Conservation (phyloP, 2,888 invertebrate genomes). For the Agelastica alni region DNA sequence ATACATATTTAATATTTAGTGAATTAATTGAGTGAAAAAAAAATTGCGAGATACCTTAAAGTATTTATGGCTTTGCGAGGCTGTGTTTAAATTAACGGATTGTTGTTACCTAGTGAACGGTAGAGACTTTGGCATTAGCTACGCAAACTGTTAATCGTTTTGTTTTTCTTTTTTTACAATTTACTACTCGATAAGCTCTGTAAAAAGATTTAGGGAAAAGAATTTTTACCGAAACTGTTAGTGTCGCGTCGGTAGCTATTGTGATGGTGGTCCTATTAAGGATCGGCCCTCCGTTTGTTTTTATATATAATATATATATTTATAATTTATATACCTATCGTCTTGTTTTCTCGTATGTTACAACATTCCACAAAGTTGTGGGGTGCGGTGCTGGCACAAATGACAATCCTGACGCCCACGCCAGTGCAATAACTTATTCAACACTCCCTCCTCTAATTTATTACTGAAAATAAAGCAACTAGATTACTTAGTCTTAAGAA, state of each 20-base stretch:
- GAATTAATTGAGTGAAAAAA: slow-evolving; percentile 42
- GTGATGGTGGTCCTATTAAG: slow-evolving; percentile 50
- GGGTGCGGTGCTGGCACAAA: slow-evolving; percentile 53
- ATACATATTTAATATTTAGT: slow-evolving; percentile 43
- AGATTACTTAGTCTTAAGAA: slow-evolving; percentile 52
- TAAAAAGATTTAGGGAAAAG: slow-evolving; percentile 47
- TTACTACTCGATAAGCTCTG: slow-evolving; percentile 45
- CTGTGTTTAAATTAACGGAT: slow-evolving; percentile 61
- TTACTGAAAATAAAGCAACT: slow-evolving; percentile 51
- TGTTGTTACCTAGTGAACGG: slow-evolving; percentile 54
- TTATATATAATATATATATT: slow-evolving; percentile 53
- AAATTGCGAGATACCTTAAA: slow-evolving; percentile 55
- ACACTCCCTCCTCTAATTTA: slow-evolving; percentile 53
- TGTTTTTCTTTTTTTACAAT: slow-evolving; percentile 13
- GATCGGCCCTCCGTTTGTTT: slow-evolving; percentile 49
- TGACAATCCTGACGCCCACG: slow-evolving; percentile 53
- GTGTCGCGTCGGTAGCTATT: slow-evolving; percentile 55
- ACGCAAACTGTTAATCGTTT: slow-evolving; percentile 51
- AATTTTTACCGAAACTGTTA: slow-evolving; percentile 53
- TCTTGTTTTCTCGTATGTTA: slow-evolving; percentile 51
- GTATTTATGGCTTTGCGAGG: slow-evolving; percentile 65
- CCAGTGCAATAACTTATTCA: slow-evolving; percentile 56
- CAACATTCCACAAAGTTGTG: slow-evolving; percentile 52
- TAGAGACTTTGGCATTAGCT: slow-evolving; percentile 51
- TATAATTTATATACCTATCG: slow-evolving; percentile 57